Evolutionary conservation across 2,888 invertebrate species (phyloP).

Genomic region (Leuctra nigra): DNA sequence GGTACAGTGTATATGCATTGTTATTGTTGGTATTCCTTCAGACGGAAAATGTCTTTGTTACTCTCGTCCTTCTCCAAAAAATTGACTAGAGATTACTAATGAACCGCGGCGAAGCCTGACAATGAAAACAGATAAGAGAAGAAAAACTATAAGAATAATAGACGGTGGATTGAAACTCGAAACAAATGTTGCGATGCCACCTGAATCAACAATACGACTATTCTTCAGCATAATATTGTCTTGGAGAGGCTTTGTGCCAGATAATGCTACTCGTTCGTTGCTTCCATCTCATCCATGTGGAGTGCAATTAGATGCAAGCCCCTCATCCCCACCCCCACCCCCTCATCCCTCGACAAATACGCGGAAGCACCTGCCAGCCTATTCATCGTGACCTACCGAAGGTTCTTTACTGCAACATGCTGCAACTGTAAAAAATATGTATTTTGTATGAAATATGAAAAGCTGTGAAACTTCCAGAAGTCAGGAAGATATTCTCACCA

Average conservation of each 20-base stretch:
- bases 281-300: slow-evolving; percentile 3
- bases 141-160: no score
- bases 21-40: slow-evolving; percentile 25
- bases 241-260: no score
- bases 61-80: slow-evolving; percentile 19
- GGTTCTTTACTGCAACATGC: no score
- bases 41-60: slow-evolving; percentile 24
- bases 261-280: neutral
- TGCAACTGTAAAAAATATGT: no score
- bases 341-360: no score
- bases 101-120: slow-evolving; percentile 25
- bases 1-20: slow-evolving; percentile 15
- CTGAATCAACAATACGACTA: slow-evolving; percentile 23
- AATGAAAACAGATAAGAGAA: slow-evolving; percentile 20
- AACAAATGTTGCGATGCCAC: slow-evolving; percentile 25
- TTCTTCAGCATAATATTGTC: slow-evolving; percentile 5
- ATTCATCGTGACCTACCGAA: no score
- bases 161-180: slow-evolving; percentile 24
- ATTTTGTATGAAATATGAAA: no score
- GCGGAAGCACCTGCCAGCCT: no score
- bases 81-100: slow-evolving; percentile 29
- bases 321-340: no score
- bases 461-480: no score
- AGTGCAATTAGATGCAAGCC: no score
- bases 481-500: no score